These are phyloP conservation scores for Tachina lurida DNA, from an alignment of 2,888 invertebrate species.

Conservation along the genomic window DNA sequence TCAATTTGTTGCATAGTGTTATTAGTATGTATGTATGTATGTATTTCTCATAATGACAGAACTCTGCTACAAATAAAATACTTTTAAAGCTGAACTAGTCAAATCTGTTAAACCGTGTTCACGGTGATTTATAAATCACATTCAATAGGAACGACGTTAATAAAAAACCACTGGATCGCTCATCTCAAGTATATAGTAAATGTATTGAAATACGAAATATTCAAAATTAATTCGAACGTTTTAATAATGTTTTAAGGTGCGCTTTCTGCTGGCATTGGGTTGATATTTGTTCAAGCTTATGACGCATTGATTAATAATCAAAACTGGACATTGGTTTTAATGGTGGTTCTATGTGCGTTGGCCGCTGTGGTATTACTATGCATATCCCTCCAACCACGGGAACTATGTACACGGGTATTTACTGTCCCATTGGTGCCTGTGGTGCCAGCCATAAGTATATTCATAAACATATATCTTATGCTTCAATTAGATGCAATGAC, in stretches of 20 bases:
- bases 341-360: constrained; percentile 74
- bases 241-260: constrained; percentile 74
- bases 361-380: constrained; percentile 75
- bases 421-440: constrained; percentile 93
- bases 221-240: neutral
- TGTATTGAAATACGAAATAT: neutral
- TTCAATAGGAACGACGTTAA: too few relatives aligned
- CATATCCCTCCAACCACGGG: constrained; percentile 80
- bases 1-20: too few relatives aligned
- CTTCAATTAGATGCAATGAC: constrained; percentile 89
- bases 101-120: too few relatives aligned
- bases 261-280: constrained; percentile 77
- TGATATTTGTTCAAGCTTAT: constrained; percentile 78
- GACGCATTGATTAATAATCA: constrained; percentile 75
- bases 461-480: constrained; percentile 94
- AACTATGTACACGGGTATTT: constrained; percentile 76
- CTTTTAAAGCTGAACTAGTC: too few relatives aligned
- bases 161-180: too few relatives aligned
- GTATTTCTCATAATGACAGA: too few relatives aligned
- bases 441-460: constrained; percentile 91
- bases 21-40: too few relatives aligned
- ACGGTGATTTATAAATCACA: too few relatives aligned
- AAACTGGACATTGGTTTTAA: constrained; percentile 77
- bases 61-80: too few relatives aligned
- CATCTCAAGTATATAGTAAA: neutral